Evolutionary conservation across 1,140 invertebrate genomes (phyloP), one percentile per base, ranked within the genome.

Genomic region (Lepidurus couesii): DNA sequence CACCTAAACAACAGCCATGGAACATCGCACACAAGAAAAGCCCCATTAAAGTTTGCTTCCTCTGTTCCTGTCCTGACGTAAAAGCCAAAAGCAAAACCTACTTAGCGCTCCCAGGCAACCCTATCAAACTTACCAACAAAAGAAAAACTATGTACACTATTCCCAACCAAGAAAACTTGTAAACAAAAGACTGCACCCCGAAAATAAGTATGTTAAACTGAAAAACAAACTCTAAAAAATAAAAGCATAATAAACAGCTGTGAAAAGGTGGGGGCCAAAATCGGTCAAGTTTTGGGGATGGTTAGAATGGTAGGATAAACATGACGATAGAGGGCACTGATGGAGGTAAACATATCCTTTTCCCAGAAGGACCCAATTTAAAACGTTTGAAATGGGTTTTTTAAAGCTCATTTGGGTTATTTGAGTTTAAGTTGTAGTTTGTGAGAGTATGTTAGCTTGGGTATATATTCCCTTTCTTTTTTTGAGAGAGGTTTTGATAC

Each of bases 401-500:
- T 34, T 34, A 34, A 34, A 34, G 34, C 34, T 34, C 34, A 34
- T 34, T 34, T 34, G 2, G 34, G 34, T 34, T 34, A 34, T 4
- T 34, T 34, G 34, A 4, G 34, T 34, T 34, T 3, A 3, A 34
- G 34, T 34, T 34, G 34, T 34, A 34, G 34, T 34, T 34, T 47
- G 9, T 65, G 8, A 65, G 6, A 1, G 21, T 65, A n/a, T n/a
- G 16, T 65, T 65, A 65, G 16, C 16, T 34, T 77, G 6, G 8
- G 24, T 43, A 13, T n/a, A 79, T 75, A 76, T 43, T 79, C 45
- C 65, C 78, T 79, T 21, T 74, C 47, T 42, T 21, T 73, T 43
- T 77, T 65, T 65, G 53, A 10, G 10, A 11, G 45, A 16, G 10
- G 10, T 47, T 47, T 65, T 65, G 53, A 65, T 65, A 65, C 53